Conservation (phyloP, 2,888 invertebrate species). For the Euplagia quadripunctaria region DNA sequence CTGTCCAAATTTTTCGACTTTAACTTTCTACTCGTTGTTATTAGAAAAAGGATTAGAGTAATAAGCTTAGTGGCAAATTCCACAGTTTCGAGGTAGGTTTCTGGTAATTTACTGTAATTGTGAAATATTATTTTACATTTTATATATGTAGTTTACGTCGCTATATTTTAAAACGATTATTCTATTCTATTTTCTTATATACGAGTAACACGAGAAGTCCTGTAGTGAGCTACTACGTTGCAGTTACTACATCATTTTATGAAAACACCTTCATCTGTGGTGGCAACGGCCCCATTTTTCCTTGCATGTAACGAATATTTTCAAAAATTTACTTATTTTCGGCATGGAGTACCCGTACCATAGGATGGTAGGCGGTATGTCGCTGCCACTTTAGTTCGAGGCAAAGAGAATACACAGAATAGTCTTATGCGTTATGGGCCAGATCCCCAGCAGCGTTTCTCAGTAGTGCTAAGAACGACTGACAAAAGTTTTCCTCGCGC, state of each 20-base stretch:
- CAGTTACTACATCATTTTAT: background rate
- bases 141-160: background rate
- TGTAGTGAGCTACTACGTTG: background rate
- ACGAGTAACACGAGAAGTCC: background rate
- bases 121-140: background rate
- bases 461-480: too few relatives aligned
- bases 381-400: too few relatives aligned
- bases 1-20: conserved; percentile 55
- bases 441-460: too few relatives aligned
- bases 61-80: conserved; percentile 11
- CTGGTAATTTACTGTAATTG: background rate
- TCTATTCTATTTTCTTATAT: background rate
- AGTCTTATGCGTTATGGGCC: too few relatives aligned
- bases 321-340: too few relatives aligned
- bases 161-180: background rate
- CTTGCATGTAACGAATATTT: background rate
- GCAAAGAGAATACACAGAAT: too few relatives aligned
- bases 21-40: conserved; percentile 47
- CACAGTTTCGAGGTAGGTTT: background rate
- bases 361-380: too few relatives aligned
- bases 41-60: conserved; percentile 31
- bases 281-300: background rate
- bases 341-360: too few relatives aligned
- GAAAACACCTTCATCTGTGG: background rate
- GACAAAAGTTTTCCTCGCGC: too few relatives aligned